A percentile compares a stretch with the other conserved stretches of the same genome.
These are phyloP conservation scores for Drosophila paulistorum DNA, from an alignment of 1,140 invertebrate genomes.

Conservation along the genomic window DNA sequence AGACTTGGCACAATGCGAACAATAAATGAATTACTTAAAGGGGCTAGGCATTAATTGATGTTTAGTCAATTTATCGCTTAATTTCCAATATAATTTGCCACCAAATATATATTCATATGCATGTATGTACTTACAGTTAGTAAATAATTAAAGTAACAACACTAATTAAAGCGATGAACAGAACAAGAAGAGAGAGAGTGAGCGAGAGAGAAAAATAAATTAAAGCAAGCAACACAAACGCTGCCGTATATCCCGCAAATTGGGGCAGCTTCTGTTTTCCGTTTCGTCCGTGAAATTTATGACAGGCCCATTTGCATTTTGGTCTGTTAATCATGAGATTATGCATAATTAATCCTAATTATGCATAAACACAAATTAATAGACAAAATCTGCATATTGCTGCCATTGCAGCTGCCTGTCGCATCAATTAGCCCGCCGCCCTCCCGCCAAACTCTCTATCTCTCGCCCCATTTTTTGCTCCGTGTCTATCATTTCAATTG, in stretches of 20 bases:
- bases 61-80: neutral
- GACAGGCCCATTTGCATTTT: constrained; percentile 66
- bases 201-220: neutral
- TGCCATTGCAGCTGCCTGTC: constrained; percentile 44
- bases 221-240: too few relatives aligned
- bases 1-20: too few relatives aligned
- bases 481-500: constrained; percentile 41
- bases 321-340: constrained; percentile 76
- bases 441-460: too few relatives aligned
- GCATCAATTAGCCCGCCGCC: constrained; percentile 53
- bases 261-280: constrained; percentile 13
- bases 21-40: too few relatives aligned
- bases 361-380: constrained; percentile 79
- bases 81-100: neutral
- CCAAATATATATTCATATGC: neutral
- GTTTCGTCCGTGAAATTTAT: constrained; percentile 2
- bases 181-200: neutral
- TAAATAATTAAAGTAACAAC: constrained; percentile 6
- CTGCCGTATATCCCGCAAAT: neutral
- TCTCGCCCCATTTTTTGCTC: too few relatives aligned
- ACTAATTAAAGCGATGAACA: neutral
- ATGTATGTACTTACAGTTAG: neutral
- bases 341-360: constrained; percentile 78
- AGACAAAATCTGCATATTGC: constrained; percentile 67
- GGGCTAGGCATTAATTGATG: too few relatives aligned